Percentiles rank a stretch among this genome's conserved stretches.
These are phyloP conservation scores for Sinonovacula constricta DNA, from an alignment of 1,140 invertebrate species.

Conservation along the genomic window DNA sequence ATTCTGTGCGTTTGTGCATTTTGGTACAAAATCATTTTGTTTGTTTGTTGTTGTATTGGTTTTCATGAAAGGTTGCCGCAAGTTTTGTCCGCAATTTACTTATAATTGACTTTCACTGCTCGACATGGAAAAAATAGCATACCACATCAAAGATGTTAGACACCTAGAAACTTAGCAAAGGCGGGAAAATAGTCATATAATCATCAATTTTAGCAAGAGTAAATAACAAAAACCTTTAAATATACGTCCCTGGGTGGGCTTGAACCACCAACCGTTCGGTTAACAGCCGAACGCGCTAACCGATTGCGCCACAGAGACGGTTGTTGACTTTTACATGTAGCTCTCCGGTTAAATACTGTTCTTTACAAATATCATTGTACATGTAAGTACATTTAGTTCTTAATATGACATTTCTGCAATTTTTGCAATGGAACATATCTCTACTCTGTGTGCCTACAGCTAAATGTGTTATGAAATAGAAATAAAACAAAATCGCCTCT, in stretches of 20 bases:
- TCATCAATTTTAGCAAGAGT: background rate
- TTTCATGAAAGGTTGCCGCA: background rate
- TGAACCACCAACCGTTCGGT: constrained; percentile 66
- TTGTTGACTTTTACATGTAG: background rate
- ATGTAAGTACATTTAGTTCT: background rate
- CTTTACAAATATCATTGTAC: background rate
- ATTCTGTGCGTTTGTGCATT: no score
- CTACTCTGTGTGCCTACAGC: background rate
- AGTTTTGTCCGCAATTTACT: background rate
- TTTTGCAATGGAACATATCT: no score
- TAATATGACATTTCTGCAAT: no score
- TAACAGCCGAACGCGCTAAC: constrained; percentile 66
- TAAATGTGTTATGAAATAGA: background rate
- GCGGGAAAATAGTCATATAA: background rate
- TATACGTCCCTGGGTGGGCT: constrained; percentile 61
- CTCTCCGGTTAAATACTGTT: background rate
- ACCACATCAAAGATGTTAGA: background rate
- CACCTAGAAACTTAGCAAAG: background rate
- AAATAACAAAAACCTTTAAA: background rate
- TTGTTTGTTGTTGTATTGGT: background rate
- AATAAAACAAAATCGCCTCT: no score
- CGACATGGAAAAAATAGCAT: background rate
- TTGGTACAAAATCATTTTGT: no score
- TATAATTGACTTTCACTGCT: background rate
- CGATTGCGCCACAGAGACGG: constrained; percentile 63